These are phyloP conservation scores for Aphodius sticticus DNA, from an alignment of 2,888 invertebrate genomes.

Conservation along the genomic window DNA sequence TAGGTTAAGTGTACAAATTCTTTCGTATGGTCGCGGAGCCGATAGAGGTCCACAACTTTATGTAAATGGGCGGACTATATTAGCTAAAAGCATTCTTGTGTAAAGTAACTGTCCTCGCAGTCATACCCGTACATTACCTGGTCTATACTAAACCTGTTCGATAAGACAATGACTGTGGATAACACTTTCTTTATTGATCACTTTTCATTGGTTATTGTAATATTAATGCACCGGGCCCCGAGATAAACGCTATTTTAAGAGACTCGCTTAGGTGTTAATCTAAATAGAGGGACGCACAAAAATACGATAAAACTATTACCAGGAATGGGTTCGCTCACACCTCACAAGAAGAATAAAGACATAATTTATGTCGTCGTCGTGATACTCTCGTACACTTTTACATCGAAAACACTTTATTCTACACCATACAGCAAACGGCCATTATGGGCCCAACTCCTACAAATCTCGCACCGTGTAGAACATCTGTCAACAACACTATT, in stretches of 20 bases:
- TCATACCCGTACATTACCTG: conserved; percentile 50
- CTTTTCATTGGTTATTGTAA: conserved; percentile 49
- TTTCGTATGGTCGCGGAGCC: conserved; percentile 23
- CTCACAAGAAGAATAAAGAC: conserved; percentile 37
- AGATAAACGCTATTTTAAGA: conserved; percentile 40
- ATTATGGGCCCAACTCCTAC: neutral
- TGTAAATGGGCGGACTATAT: conserved; percentile 50
- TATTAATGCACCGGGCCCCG: conserved; percentile 43
- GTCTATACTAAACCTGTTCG: conserved; percentile 48
- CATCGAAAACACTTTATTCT: neutral
- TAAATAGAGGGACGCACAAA: conserved; percentile 39
- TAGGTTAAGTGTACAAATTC: conserved; percentile 20
- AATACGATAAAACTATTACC: conserved; percentile 36
- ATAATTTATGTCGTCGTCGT: conserved; percentile 28
- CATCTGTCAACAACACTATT: neutral
- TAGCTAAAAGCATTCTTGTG: conserved; percentile 53
- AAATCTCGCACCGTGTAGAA: neutral
- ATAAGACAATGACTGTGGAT: conserved; percentile 51
- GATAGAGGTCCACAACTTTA: conserved; percentile 46
- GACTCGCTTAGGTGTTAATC: conserved; percentile 44
- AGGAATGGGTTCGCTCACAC: conserved; percentile 35
- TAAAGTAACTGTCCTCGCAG: conserved; percentile 48
- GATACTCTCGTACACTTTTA: neutral
- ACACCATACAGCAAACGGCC: neutral
- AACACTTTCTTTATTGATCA: conserved; percentile 50